Evolutionary conservation across 2,888 invertebrate species (phyloP).

Genomic region (Pyrrhia umbra): DNA sequence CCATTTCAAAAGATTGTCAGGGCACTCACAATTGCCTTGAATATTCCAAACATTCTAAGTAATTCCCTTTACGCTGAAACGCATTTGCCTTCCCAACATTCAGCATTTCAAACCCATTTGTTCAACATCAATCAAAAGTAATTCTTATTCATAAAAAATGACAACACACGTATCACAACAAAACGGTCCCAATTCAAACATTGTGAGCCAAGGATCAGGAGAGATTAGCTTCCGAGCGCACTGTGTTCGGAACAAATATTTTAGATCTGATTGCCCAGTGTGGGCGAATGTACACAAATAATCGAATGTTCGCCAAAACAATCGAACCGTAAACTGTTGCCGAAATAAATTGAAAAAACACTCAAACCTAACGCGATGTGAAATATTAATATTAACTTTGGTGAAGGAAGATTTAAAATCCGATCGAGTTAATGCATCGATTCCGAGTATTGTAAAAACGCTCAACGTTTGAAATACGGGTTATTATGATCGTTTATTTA

Average conservation of each 20-base stretch:
- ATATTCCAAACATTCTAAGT: constrained; percentile 41
- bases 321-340: constrained; percentile 42
- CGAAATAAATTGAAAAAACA: constrained; percentile 53
- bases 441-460: constrained; percentile 1
- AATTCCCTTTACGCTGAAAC: constrained; percentile 23
- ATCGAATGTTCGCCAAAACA: constrained; percentile 52
- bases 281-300: constrained; percentile 49
- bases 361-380: constrained; percentile 39
- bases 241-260: constrained; percentile 59
- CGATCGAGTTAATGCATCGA: constrained; percentile 3
- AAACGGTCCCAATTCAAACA: constrained; percentile 32
- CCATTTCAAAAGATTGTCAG: constrained; percentile 18
- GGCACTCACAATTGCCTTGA: constrained; percentile 32
- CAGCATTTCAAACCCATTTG: constrained; percentile 27
- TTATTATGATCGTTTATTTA: constrained; percentile 21
- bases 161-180: constrained; percentile 32
- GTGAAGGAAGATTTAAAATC: constrained; percentile 19
- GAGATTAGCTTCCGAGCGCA: constrained; percentile 59
- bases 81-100: constrained; percentile 26
- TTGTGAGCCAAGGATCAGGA: constrained; percentile 49
- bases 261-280: constrained; percentile 56
- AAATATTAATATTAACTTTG: constrained; percentile 47
- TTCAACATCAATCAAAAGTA: constrained; percentile 38
- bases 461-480: neutral
- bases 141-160: constrained; percentile 42